Conservation (phyloP, 2,797 vertebrate genomes). For the Coendou prehensilis region DNA sequence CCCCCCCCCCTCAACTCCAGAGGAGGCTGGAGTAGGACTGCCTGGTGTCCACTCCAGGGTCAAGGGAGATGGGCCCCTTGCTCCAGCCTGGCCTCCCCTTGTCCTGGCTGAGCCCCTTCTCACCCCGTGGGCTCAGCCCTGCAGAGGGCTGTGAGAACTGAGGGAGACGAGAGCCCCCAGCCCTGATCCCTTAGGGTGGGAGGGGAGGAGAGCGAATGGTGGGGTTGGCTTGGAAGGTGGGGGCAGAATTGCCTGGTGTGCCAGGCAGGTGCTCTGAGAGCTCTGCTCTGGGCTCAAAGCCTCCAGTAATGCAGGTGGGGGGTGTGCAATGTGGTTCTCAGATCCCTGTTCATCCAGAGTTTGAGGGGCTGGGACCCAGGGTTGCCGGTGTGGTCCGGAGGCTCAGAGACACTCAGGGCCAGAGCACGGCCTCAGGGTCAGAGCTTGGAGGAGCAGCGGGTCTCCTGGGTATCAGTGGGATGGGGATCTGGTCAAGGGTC, state of each 20-base stretch:
- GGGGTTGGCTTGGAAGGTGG: background rate
- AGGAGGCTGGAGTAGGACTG: background rate
- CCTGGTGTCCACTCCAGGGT: background rate
- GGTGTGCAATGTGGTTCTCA: background rate
- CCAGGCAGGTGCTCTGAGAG: background rate
- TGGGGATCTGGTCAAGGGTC: background rate
- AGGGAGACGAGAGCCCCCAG: background rate
- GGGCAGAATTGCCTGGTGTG: background rate
- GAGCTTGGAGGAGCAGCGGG: background rate
- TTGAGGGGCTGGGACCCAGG: background rate
- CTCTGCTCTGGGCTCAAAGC: background rate
- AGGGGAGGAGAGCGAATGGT: background rate
- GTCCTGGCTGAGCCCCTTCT: background rate
- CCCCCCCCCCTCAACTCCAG: fast-evolving
- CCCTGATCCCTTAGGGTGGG: background rate
- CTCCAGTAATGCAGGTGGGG: background rate
- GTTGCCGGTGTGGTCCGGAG: background rate
- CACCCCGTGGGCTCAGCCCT: background rate
- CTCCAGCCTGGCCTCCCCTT: background rate
- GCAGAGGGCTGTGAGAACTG: background rate
- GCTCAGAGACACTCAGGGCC: background rate
- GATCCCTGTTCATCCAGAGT: background rate
- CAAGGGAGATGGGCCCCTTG: background rate
- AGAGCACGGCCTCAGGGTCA: background rate
- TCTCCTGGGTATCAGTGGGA: background rate